Base-by-base conservation (phyloP, 1,140 invertebrate species). In the Oreohelix idahoensis region DNA sequence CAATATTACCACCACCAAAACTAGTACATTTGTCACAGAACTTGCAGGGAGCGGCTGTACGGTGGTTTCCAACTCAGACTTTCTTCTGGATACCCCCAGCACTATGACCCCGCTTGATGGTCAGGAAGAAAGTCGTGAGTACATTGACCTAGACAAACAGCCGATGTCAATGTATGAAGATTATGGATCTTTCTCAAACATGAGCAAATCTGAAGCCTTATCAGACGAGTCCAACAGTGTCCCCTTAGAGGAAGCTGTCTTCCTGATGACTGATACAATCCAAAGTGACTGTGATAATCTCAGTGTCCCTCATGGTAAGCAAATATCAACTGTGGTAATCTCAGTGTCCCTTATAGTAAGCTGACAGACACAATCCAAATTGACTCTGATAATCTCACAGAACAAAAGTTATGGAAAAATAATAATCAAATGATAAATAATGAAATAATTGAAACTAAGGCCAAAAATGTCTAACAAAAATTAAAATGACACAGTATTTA, bases 131-230 rank as follows among this genome's bases (percentile, higher is more conserved):
- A 77, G 75, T 53, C 51, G 15, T 29, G 75, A 77, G 17, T 77
- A 53, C 45, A 49, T 26, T 11, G 75, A 77, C 49, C 49, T 77
- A 13, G 75, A 77, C 51, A 77, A 77, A 38, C 42, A 10, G 38
- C n/a, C 38, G 36, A n/a, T n/a, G n/a, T n/a, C n/a, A n/a, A 26
- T 77, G 38, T 51, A 53, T 53, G 75, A 77, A 20, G 75, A 77
- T 53, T 36, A 45, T 49, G 45, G 15, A 77, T 29, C 45, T 35
- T 45, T 77, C 38, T 29, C 42, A 15, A 36, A 29, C 1, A 39
- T 49, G 42, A 2, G 23, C 13, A 77, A 77, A 58, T 32, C 5
- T 39, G 71, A 35, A 32, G 4, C 51, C n/a, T 2, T 58, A 23
- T 58, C 49, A 15, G 75, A 36, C 13, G 75, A 49, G 32, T 26